phyloP scores from a whole-genome alignment of 2,797 vertebrate genomes.

The Phataginus tricuspis region DNA sequence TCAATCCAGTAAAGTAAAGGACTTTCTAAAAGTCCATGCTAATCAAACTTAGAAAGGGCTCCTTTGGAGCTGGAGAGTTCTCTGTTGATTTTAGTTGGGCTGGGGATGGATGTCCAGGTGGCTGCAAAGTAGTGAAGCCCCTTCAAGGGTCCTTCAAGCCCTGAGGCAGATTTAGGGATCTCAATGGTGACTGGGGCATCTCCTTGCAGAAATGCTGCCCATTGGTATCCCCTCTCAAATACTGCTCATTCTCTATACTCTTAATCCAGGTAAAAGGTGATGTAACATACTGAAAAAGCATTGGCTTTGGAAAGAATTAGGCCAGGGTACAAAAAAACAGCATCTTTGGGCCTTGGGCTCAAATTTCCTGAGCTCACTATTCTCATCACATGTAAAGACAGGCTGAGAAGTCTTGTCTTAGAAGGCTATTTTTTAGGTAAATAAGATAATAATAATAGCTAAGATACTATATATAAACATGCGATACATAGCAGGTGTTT shows the following conservation, averaged over 20 bases:
- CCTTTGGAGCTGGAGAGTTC: neutral
- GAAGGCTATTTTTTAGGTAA: neutral
- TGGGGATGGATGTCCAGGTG: neutral
- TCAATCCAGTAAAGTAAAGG: neutral
- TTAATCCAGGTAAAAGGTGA: neutral
- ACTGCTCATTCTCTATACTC: neutral
- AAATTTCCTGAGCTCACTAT: neutral
- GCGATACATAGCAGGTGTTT: neutral
- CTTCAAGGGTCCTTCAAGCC: conserved; percentile 37
- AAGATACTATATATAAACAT: neutral
- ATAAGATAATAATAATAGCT: neutral
- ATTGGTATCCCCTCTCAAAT: neutral
- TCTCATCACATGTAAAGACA: neutral
- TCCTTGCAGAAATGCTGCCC: neutral
- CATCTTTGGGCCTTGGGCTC: neutral
- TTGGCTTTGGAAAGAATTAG: neutral
- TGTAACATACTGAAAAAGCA: neutral
- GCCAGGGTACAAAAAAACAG: neutral
- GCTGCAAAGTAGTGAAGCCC: neutral
- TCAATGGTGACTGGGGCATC: neutral
- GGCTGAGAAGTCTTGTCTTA: neutral
- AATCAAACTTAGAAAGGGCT: neutral
- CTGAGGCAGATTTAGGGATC: neutral
- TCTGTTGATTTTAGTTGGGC: neutral
- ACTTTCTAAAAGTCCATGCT: neutral